phyloP scores from a whole-genome alignment of 1,140 invertebrate genomes.

The Gerris buenoi region DNA sequence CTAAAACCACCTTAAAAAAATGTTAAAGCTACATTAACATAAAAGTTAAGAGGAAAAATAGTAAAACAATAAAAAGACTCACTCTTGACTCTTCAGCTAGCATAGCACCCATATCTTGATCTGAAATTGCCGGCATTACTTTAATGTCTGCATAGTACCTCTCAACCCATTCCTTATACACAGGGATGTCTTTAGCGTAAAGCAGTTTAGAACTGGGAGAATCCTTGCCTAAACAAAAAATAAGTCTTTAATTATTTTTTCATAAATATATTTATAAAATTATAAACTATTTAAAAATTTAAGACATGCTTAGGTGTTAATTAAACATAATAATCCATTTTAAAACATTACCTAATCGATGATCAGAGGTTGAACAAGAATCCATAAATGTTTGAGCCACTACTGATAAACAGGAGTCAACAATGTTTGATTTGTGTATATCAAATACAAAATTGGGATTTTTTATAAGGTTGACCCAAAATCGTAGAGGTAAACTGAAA shows the following conservation, averaged over 20 bases:
- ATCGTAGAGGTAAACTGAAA: slow-evolving; percentile 52
- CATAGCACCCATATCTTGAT: slow-evolving; percentile 99
- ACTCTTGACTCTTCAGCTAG: slow-evolving; percentile 93
- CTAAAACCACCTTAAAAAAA: too few species aligned
- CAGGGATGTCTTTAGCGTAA: slow-evolving; percentile 98
- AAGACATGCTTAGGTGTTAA: too few species aligned
- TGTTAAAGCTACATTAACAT: too few species aligned
- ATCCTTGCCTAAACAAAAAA: slow-evolving; percentile 60
- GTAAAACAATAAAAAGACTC: slow-evolving; percentile 22
- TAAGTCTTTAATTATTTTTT: too few species aligned
- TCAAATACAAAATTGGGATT: slow-evolving; percentile 99
- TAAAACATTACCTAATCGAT: slow-evolving; percentile 86
- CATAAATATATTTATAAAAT: too few species aligned
- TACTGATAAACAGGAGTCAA: slow-evolving; percentile 95
- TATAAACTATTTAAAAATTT: too few species aligned
- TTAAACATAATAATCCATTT: too few species aligned
- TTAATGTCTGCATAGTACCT: slow-evolving; percentile 84
- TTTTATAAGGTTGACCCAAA: slow-evolving; percentile 99
- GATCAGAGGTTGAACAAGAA: slow-evolving; percentile 96
- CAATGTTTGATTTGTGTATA: slow-evolving; percentile 97
- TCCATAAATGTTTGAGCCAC: slow-evolving; percentile 99
- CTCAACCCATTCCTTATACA: slow-evolving; percentile 98
- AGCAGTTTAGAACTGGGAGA: slow-evolving; percentile 96
- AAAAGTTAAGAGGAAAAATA: not conserved
- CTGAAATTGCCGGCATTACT: slow-evolving; percentile 92